Conservation (phyloP, 2,888 invertebrate genomes). For the Caenorhabditis angaria region DNA sequence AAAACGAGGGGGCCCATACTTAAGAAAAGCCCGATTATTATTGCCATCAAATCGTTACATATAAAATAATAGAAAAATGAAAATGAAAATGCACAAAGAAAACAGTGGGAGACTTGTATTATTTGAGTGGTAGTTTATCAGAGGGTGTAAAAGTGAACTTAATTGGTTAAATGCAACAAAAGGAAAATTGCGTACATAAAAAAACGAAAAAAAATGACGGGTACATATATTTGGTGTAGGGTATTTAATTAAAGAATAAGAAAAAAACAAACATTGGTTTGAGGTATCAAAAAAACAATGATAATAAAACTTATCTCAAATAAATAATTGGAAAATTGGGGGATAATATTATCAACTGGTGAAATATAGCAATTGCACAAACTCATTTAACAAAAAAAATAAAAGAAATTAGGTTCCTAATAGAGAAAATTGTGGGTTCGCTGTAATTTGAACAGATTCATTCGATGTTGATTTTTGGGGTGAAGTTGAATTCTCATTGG, state of each 20-base stretch:
- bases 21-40: neutral
- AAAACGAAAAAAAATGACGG: neutral
- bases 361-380: neutral
- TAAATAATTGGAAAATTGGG: neutral
- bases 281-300: slow-evolving; percentile 1
- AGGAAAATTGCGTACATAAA: neutral
- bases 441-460: neutral
- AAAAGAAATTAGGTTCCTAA: neutral
- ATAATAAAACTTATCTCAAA: neutral
- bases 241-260: neutral
- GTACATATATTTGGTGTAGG: neutral
- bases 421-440: neutral
- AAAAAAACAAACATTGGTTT: neutral
- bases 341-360: slow-evolving; percentile 2
- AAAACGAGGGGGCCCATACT: neutral
- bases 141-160: neutral
- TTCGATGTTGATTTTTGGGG: neutral
- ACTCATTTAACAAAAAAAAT: neutral
- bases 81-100: neutral
- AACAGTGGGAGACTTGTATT: slow-evolving; percentile 1
- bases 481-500: neutral
- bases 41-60: slow-evolving; percentile 4
- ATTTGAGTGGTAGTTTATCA: slow-evolving; percentile 4
- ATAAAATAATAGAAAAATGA: too few species aligned
- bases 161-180: neutral